Base-by-base conservation (phyloP, 37 sponge, comb jelly and placozoan species). In the Dysidea cf. avara region DNA sequence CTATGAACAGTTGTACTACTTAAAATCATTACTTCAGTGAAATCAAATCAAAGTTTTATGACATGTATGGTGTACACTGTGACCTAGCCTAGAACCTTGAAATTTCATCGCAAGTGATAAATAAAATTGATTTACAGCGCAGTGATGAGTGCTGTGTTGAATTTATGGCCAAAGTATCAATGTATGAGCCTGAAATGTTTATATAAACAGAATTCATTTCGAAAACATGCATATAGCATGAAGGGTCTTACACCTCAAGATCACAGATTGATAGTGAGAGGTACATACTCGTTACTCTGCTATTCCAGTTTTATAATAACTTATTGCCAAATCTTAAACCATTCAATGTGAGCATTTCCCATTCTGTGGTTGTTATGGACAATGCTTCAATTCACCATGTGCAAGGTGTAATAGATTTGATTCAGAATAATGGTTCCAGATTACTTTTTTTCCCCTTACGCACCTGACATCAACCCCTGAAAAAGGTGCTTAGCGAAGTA, bases 401-500 rank as follows among this genome's bases (percentile, higher is more conserved):
- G 32, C 43, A 70, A 14, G 71, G 56, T 33, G 68, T 22, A 11
- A 67, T 11, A 21, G 28, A 46, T 7, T 47, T 67, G 28, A 53
- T 70, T 24, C 56, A 70, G n/a, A n/a, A n/a, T n/a, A n/a, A n/a
- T n/a, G n/a, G n/a, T n/a, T n/a, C n/a, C n/a, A n/a, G n/a, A n/a
- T 35, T n/a, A n/a, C n/a, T 70, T 70, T 31, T 48, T 72, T 17
- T 61, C 74, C 39, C 74, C 60, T 7, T 72, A 72, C 71, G 56
- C 74, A 9, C 74, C 74, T 17, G 74, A 72, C 25, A 26, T 72
- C 48, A 72, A 72, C 29, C 74, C 74, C 25, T 56, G 7, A 61
- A 72, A 72, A 14, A 58, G 21, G 60, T 58, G 25, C 21, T 58
- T 26, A 56, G 61, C 48, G 24, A 72, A 39, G 74, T 72, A 29